These are phyloP conservation scores for Sebastes matsubarae DNA, from an alignment of 2,797 vertebrate genomes.

Conservation along the genomic window DNA sequence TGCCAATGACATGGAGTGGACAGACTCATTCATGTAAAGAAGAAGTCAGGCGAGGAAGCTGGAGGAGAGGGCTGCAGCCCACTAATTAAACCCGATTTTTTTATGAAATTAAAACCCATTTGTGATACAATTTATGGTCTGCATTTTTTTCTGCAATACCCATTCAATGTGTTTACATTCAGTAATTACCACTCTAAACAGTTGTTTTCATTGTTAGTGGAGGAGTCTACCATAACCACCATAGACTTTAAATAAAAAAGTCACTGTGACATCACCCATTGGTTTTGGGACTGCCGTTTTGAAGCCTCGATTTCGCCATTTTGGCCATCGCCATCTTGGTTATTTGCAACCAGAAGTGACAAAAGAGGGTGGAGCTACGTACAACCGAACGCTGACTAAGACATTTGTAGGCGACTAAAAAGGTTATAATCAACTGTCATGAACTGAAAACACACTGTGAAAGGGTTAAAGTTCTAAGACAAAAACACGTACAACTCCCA, in stretches of 20 bases:
- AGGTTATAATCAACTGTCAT: too few relatives aligned
- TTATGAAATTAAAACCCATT: neutral
- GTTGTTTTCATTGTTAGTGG: neutral
- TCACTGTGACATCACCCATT: too few relatives aligned
- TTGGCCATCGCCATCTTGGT: too few relatives aligned
- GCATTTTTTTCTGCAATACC: neutral
- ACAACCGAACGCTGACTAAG: too few relatives aligned
- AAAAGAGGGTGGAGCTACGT: fast-evolving
- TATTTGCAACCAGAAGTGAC: too few relatives aligned
- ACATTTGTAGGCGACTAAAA: too few relatives aligned
- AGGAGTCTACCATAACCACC: neutral
- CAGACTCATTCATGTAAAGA: conserved; percentile 22
- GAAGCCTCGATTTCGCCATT: too few relatives aligned
- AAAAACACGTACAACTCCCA: too few relatives aligned
- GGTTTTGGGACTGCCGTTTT: too few relatives aligned
- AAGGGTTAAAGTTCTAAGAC: too few relatives aligned
- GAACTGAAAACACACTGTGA: too few relatives aligned
- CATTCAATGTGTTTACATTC: neutral
- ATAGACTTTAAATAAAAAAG: too few relatives aligned
- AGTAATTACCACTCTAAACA: neutral
- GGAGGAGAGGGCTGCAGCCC: neutral
- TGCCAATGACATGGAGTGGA: conserved; percentile 49
- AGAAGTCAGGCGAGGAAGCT: conserved; percentile 10
- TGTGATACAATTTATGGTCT: neutral
- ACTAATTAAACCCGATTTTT: conserved; percentile 3